phyloP scores from a whole-genome alignment of 1,140 invertebrate species.

The Lanistes nyassanus region DNA sequence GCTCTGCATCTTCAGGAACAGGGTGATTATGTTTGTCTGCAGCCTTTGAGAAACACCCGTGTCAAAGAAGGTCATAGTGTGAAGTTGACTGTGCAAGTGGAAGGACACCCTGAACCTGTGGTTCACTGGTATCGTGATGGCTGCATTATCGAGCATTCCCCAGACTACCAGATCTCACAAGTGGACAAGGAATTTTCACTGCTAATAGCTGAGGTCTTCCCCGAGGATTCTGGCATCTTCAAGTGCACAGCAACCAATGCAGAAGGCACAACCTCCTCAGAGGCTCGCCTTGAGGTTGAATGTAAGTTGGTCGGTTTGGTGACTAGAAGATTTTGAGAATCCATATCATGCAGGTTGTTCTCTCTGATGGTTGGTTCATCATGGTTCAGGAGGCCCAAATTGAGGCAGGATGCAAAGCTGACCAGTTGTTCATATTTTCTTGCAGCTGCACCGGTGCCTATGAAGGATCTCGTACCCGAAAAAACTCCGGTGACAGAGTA shows the following conservation, averaged over 20 bases:
- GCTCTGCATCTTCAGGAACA: background rate
- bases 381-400: too few species aligned
- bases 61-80: constrained; percentile 80
- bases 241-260: constrained; percentile 91
- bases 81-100: constrained; percentile 78
- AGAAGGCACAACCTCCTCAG: constrained; percentile 78
- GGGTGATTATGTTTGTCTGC: background rate
- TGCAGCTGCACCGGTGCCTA: constrained; percentile 29
- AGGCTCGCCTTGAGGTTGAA: constrained; percentile 56
- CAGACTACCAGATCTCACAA: constrained; percentile 61
- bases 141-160: constrained; percentile 53
- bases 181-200: constrained; percentile 72
- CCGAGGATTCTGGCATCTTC: constrained; percentile 92
- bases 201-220: constrained; percentile 95
- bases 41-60: constrained; percentile 34
- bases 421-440: background rate
- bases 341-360: too few species aligned
- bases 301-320: constrained; percentile 39
- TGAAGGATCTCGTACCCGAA: constrained; percentile 20
- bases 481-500: constrained; percentile 23
- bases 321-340: background rate
- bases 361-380: too few species aligned
- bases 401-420: background rate
- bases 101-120: constrained; percentile 78
- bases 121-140: constrained; percentile 81